phyloP scores from a whole-genome alignment of 2,888 invertebrate species.

The Oasisia sp. region DNA sequence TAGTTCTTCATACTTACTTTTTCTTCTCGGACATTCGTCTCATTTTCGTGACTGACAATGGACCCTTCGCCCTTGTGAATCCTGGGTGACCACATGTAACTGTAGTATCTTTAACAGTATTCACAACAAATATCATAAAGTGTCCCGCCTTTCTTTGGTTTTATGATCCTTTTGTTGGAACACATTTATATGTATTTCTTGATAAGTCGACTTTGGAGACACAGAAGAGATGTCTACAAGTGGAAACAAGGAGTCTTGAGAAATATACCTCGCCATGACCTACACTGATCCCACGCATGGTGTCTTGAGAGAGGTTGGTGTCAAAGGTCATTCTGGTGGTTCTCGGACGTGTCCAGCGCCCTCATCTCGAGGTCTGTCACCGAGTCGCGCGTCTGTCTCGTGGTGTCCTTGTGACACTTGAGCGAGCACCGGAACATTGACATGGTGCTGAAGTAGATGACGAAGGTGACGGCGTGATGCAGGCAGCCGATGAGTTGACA shows the following conservation, averaged over 20 bases:
- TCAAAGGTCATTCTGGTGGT: neutral
- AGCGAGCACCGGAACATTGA: slow-evolving; percentile 24
- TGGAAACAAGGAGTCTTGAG: neutral
- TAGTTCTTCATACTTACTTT: neutral
- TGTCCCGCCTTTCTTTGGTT: neutral
- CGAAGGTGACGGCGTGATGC: slow-evolving; percentile 46
- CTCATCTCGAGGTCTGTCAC: neutral
- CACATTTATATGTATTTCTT: neutral
- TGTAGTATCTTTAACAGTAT: neutral
- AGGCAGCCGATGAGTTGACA: slow-evolving; percentile 40
- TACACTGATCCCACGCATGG: neutral
- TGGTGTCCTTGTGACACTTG: neutral
- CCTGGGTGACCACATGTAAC: neutral
- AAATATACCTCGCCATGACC: neutral
- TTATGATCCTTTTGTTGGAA: too few relatives aligned
- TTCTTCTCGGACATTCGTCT: too few relatives aligned
- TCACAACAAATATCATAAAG: neutral
- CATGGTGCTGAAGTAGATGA: slow-evolving; percentile 35
- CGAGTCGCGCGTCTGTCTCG: neutral
- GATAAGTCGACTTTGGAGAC: neutral
- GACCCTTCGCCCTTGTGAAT: neutral
- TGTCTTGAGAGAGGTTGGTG: neutral
- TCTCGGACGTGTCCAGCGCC: neutral
- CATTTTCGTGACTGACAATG: neutral
- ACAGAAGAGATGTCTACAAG: neutral